These are phyloP conservation scores for Drosophila meridiana DNA, from an alignment of 2,888 invertebrate species.

Conservation along the genomic window DNA sequence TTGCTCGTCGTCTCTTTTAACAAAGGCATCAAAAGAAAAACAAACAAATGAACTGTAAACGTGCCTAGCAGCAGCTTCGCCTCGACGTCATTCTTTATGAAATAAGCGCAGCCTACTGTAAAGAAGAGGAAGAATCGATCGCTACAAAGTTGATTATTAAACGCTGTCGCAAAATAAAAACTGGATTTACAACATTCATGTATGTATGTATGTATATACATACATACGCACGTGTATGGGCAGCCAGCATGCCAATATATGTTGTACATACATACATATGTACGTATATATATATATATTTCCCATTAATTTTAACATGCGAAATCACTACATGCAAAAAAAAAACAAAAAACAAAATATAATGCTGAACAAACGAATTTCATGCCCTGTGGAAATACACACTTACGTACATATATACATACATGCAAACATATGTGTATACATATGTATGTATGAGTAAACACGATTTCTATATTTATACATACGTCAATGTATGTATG, in stretches of 20 bases:
- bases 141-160: constrained; percentile 35
- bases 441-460: background rate
- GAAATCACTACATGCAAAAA: constrained; percentile 42
- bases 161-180: constrained; percentile 49
- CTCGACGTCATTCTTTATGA: constrained; percentile 1
- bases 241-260: background rate
- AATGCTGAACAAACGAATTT: constrained; percentile 23
- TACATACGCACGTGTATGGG: background rate
- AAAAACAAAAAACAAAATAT: constrained; percentile 5
- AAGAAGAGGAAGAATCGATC: constrained; percentile 35
- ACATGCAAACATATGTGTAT: background rate
- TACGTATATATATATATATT: background rate
- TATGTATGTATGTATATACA: background rate
- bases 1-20: constrained; percentile 1
- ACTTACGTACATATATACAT: background rate
- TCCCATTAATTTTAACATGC: constrained; percentile 30
- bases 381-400: constrained; percentile 21
- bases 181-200: constrained; percentile 46
- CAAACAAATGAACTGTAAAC: constrained; percentile 40
- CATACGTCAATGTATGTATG: background rate
- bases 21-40: constrained; percentile 7
- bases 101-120: constrained; percentile 19
- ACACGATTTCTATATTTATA: background rate
- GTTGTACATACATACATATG: background rate
- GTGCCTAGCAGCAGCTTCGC: constrained; percentile 39